Conservation (phyloP, 2,888 invertebrate species). For the Arctia plantaginis region DNA sequence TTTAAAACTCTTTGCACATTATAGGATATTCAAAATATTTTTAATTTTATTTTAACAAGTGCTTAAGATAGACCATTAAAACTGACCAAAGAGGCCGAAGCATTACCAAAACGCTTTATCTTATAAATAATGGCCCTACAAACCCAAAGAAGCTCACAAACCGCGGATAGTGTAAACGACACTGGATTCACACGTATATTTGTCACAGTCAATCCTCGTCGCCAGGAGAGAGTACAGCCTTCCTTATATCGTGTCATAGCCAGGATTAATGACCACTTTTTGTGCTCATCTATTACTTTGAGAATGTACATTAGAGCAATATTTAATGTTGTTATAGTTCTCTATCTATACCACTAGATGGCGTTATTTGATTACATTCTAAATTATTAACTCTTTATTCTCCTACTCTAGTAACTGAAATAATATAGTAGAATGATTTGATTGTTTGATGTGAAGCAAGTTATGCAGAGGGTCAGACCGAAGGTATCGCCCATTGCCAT, state of each 20-base stretch:
- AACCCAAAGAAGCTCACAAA: constrained; percentile 53
- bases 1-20: too few relatives aligned
- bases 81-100: background rate
- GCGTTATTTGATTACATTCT: background rate
- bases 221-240: constrained; percentile 61
- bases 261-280: constrained; percentile 50
- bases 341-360: background rate
- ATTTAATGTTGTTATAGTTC: background rate
- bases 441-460: too few relatives aligned
- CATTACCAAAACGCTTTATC: constrained; percentile 19
- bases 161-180: constrained; percentile 57
- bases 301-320: constrained; percentile 15
- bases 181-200: constrained; percentile 68
- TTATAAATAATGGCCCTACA: constrained; percentile 40
- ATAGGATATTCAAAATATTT: too few relatives aligned
- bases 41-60: background rate
- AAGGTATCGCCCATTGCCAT: too few relatives aligned
- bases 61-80: background rate
- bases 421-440: background rate
- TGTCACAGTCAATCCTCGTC: constrained; percentile 75
- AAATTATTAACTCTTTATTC: background rate
- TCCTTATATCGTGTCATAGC: constrained; percentile 41
- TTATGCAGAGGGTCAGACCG: too few relatives aligned
- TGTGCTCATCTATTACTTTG: constrained; percentile 46
- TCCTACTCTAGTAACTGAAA: background rate